Conservation (phyloP, 2,797 vertebrate genomes). For the Yasuhikotakia modesta region DNA sequence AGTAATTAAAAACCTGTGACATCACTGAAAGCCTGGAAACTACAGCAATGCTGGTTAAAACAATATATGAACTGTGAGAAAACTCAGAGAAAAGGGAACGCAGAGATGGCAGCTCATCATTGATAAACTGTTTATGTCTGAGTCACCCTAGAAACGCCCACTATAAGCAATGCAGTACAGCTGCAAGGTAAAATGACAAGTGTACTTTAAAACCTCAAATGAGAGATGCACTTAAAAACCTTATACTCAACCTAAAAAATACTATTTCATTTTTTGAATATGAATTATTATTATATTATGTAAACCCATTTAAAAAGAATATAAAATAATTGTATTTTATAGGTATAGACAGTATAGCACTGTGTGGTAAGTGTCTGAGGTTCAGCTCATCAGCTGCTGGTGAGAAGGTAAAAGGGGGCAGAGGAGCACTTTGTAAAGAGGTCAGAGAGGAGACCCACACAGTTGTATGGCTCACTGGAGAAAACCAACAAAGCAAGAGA, state of each 20-base stretch:
- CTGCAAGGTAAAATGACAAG: slow-evolving; percentile 40
- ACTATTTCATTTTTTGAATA: no score
- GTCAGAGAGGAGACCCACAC: slow-evolving; percentile 79
- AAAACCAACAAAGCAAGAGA: slow-evolving; percentile 78
- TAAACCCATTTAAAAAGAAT: no score
- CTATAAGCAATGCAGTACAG: slow-evolving; percentile 50
- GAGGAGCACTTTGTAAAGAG: slow-evolving; percentile 64
- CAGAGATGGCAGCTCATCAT: slow-evolving; percentile 85
- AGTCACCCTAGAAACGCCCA: slow-evolving; percentile 57
- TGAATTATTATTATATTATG: no score
- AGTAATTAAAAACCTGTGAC: slow-evolving; percentile 33
- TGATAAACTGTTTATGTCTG: slow-evolving; percentile 65
- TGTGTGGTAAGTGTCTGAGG: slow-evolving; percentile 1
- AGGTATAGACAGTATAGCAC: no score
- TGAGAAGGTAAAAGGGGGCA: slow-evolving; percentile 70
- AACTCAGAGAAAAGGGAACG: slow-evolving; percentile 87
- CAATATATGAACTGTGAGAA: slow-evolving; percentile 75
- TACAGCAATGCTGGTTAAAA: slow-evolving; percentile 43
- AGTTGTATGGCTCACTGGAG: slow-evolving; percentile 76
- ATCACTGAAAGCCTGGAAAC: slow-evolving; percentile 28
- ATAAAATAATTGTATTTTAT: no score
- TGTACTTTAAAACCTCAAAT: not conserved
- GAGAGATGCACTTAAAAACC: no score
- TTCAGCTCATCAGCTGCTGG: slow-evolving; percentile 67
- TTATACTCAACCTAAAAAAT: no score